Evolutionary conservation across 1,140 invertebrate genomes (phyloP).

Genomic region (Eupristina koningsbergeri): DNA sequence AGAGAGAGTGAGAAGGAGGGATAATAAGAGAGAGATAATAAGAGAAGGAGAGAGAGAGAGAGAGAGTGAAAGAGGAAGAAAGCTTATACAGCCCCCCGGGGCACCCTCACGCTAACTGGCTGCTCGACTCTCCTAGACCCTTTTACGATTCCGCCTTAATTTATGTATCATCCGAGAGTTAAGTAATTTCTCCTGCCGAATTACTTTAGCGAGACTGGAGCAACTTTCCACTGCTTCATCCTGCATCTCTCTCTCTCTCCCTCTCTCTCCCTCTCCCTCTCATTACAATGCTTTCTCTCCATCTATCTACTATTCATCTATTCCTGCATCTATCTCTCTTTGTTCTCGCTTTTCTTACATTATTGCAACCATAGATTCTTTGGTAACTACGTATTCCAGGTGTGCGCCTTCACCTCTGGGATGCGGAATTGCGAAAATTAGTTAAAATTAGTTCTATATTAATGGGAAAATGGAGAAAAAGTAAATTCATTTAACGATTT

Average conservation of each 20-base stretch:
- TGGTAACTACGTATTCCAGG: background rate
- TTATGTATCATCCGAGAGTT: constrained; percentile 75
- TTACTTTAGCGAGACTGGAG: constrained; percentile 60
- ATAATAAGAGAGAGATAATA: constrained; percentile 44
- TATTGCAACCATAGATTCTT: constrained; percentile 15
- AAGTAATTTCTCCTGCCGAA: constrained; percentile 74
- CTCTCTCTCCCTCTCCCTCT: background rate
- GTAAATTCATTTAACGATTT: background rate
- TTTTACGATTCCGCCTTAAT: constrained; percentile 74
- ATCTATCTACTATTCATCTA: background rate
- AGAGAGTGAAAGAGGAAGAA: too few species aligned
- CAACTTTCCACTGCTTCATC: constrained; percentile 39
- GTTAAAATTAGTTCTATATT: constrained; percentile 22
- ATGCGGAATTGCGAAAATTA: constrained; percentile 6
- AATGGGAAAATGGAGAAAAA: background rate
- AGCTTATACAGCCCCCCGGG: constrained; percentile 72
- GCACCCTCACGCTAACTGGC: constrained; percentile 74
- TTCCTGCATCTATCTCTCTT: background rate
- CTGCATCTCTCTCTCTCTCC: constrained; percentile 1
- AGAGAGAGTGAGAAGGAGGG: constrained; percentile 31
- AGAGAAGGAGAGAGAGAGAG: background rate
- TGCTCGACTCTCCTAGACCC: constrained; percentile 69
- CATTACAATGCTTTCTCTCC: background rate
- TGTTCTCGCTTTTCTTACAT: constrained; percentile 5
- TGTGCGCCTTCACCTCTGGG: background rate